Conservation (phyloP, 2,888 invertebrate genomes). For the Anoplius nigerrimus region DNA sequence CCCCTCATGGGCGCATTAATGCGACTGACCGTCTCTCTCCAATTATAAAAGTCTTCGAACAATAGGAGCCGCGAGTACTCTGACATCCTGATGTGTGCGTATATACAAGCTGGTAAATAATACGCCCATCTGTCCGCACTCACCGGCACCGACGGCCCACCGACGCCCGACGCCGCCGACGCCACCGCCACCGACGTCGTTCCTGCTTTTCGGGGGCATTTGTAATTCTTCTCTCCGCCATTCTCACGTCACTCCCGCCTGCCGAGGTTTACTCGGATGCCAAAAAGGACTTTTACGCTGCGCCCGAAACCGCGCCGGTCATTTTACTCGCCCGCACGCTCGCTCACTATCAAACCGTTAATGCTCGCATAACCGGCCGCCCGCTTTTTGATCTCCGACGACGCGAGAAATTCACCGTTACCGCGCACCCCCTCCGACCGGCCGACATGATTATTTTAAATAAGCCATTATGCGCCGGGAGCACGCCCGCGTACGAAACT, state of each 20-base stretch:
- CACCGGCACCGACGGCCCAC: no score
- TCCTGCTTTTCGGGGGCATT: slow-evolving; percentile 48
- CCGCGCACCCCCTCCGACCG: no score
- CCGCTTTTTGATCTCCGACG: no score
- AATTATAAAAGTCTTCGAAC: slow-evolving; percentile 70
- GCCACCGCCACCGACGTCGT: slow-evolving; percentile 4
- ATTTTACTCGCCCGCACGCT: neutral
- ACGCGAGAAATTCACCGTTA: no score
- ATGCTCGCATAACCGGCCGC: no score
- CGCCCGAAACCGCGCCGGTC: slow-evolving; percentile 9
- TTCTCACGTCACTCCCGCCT: slow-evolving; percentile 51
- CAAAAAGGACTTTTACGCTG: slow-evolving; percentile 28
- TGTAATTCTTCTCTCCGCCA: slow-evolving; percentile 50
- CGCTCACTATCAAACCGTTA: neutral
- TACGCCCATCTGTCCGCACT: slow-evolving; percentile 53
- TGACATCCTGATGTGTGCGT: slow-evolving; percentile 50
- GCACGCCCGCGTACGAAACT: no score
- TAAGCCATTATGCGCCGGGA: no score
- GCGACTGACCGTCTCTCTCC: slow-evolving; percentile 54
- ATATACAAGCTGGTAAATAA: slow-evolving; percentile 54
- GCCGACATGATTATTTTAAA: no score
- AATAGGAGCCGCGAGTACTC: slow-evolving; percentile 60
- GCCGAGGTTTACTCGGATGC: slow-evolving; percentile 40
- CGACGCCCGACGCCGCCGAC: no score
- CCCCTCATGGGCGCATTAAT: slow-evolving; percentile 55